Evolutionary conservation across 2,797 vertebrate genomes (phyloP).

Genomic region (Aphelocoma californica): DNA sequence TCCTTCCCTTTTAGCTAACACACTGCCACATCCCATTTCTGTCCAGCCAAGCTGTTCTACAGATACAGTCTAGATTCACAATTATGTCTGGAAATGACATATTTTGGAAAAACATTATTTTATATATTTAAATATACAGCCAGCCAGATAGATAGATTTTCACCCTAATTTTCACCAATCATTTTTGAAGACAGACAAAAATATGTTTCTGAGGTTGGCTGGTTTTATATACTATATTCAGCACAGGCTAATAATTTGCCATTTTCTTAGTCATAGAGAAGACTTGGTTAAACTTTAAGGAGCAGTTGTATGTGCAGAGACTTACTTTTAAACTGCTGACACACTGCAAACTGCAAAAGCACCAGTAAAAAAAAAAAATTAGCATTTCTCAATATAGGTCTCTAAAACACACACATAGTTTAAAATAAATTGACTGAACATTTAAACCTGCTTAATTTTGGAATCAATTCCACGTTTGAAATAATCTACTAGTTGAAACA

Average conservation of each 20-base stretch:
- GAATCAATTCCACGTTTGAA: constrained; percentile 71
- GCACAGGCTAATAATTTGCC: background rate
- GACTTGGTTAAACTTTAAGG: background rate
- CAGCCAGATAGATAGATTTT: background rate
- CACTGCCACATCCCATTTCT: background rate
- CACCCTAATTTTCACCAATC: background rate
- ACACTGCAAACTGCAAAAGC: constrained; percentile 11
- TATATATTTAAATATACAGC: background rate
- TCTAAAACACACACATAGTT: constrained; percentile 64
- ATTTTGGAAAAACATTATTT: background rate
- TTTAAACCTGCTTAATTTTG: constrained; percentile 75
- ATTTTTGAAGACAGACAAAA: background rate
- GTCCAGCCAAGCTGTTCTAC: background rate
- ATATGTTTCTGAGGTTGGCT: background rate
- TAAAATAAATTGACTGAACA: constrained; percentile 70
- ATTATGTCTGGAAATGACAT: background rate
- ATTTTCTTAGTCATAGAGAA: background rate
- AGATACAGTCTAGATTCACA: background rate
- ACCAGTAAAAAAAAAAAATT: background rate
- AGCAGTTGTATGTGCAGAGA: background rate
- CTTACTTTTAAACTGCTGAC: constrained; percentile 52
- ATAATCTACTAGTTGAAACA: constrained; percentile 68
- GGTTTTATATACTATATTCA: background rate
- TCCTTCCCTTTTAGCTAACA: background rate
- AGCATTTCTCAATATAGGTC: constrained; percentile 58